Conservation (phyloP, 2,113 vertebrate species). For the Esox niger region DNA sequence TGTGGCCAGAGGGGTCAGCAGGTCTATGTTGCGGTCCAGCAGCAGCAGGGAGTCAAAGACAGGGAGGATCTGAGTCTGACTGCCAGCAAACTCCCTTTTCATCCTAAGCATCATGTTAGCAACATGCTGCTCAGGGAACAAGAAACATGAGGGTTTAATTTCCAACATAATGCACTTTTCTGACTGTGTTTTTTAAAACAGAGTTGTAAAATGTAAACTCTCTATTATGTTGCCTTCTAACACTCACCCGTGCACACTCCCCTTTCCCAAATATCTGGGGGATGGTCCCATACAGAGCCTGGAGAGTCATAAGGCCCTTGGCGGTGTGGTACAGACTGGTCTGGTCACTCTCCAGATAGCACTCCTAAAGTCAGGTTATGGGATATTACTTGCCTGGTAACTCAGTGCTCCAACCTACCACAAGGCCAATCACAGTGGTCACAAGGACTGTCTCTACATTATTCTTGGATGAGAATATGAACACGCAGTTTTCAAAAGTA, state of each 20-base stretch:
- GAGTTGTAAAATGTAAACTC: not conserved
- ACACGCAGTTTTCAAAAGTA: too few relatives aligned
- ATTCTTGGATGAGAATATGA: too few relatives aligned
- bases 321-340: conserved; percentile 94
- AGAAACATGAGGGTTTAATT: too few relatives aligned
- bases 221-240: not conserved
- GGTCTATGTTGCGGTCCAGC: conserved; percentile 91
- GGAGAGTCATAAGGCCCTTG: conserved; percentile 95
- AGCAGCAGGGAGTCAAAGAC: conserved; percentile 92
- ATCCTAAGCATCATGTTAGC: conserved; percentile 99
- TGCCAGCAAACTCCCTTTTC: conserved; percentile 94
- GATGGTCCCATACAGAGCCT: conserved; percentile 94
- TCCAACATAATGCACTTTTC: not conserved
- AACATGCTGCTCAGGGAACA: conserved; percentile 78
- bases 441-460: too few relatives aligned
- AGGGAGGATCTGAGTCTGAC: conserved; percentile 88
- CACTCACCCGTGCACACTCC: conserved; percentile 89
- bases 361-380: conserved; percentile 75
- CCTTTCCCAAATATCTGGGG: conserved; percentile 97
- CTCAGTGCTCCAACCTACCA: too few relatives aligned
- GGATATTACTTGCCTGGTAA: not conserved
- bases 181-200: not conserved
- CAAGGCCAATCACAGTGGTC: too few relatives aligned
- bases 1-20: conserved; percentile 89
- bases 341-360: conserved; percentile 95